Evolutionary conservation across 2,888 invertebrate species (phyloP), one percentile per base, ranked within the genome.

Genomic region (Drosophila limbata): DNA sequence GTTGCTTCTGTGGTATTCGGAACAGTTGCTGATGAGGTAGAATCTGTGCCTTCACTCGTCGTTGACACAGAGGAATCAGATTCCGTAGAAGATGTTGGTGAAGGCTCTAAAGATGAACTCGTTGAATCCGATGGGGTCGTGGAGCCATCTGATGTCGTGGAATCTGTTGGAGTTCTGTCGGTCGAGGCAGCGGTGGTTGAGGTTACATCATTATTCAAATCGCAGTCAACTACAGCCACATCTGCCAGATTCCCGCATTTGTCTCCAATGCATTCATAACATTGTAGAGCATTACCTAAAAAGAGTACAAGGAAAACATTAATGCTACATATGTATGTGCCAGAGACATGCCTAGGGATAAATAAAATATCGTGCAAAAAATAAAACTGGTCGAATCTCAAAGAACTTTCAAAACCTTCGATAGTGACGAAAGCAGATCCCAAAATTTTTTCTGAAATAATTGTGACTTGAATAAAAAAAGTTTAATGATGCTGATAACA

Each of bases 241-340:
- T 45, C 21, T 0, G 53, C 57, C 9, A 76, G 44, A 13, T 74
- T 55, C 1, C 75, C 70, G 45, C 91, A 92, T 0, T 57, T 77
- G 0, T 64, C 61, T 3, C 91, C 90, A 15, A 79, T 74, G 63
- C 91, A 91, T 44, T 75, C 52, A 39, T 91, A 91, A 35, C 91
- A 91, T 4, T 77, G 10, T 33, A 91, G 69, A 6, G 61, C 64
- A 51, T 64, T 69, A 31, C 75, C 81, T 79, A 25, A 25, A 25
- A 6, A 25, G 25, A 25, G 25, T 5, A 1, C 5, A 25, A 25
- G 25, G 15, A 25, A 31, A 47, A 5, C 5, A 6, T 8, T 25
- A 40, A 33, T 17, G 3, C 19, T 37, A n/a, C n/a, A n/a, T n/a
- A n/a, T n/a, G n/a, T n/a, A 19, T 50, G 9, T 55, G 11, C 8